These are phyloP conservation scores for Eretmocerus hayati DNA, from an alignment of 2,888 invertebrate genomes.

Conservation along the genomic window DNA sequence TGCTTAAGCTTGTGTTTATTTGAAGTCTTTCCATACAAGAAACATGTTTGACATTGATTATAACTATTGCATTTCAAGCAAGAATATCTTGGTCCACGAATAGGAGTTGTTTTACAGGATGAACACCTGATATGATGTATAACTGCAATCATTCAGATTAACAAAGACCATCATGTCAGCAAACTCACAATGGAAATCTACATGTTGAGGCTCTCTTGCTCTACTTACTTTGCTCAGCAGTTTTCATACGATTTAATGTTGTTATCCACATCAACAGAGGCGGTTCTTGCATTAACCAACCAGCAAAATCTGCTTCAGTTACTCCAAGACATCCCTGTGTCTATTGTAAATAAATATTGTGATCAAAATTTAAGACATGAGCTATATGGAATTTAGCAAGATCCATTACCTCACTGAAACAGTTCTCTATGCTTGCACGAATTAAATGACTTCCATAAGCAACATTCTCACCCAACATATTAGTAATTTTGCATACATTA, in stretches of 20 bases:
- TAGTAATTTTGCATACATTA: constrained; percentile 56
- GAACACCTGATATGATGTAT: constrained; percentile 57
- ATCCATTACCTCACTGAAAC: constrained; percentile 66
- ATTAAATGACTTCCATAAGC: constrained; percentile 59
- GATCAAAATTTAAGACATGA: neutral
- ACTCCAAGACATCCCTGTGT: constrained; percentile 65
- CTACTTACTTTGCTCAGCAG: constrained; percentile 55
- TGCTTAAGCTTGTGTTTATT: constrained; percentile 61
- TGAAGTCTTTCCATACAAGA: constrained; percentile 55
- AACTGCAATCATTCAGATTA: constrained; percentile 39
- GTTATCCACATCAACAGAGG: constrained; percentile 61
- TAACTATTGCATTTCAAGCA: constrained; percentile 61
- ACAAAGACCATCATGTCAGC: neutral
- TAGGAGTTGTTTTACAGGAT: constrained; percentile 54
- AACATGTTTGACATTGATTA: constrained; percentile 63
- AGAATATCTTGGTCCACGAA: constrained; percentile 57
- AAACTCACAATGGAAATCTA: neutral
- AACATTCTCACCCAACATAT: constrained; percentile 57
- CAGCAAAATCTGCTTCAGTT: constrained; percentile 58
- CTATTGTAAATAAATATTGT: constrained; percentile 39
- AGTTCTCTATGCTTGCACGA: constrained; percentile 62
- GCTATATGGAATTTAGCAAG: neutral
- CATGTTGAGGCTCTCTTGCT: too few relatives aligned
- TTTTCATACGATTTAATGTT: constrained; percentile 56
- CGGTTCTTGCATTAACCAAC: constrained; percentile 62